phyloP scores from a whole-genome alignment of 1,140 invertebrate species.

The Calosoma granatense region DNA sequence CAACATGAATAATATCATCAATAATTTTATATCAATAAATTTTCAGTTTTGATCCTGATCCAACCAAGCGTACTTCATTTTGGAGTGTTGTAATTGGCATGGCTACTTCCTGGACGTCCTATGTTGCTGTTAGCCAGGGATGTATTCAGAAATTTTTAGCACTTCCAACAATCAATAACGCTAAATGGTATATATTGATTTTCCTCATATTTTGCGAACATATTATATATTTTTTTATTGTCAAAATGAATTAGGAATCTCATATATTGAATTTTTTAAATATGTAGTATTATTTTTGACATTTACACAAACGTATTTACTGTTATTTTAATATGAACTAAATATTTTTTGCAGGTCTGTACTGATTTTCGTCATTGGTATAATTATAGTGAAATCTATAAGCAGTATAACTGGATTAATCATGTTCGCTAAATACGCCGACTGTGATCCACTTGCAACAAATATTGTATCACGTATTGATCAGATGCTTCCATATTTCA shows the following conservation, averaged over 20 bases:
- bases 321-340: slow-evolving; percentile 2
- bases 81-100: slow-evolving; percentile 45
- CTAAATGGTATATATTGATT: slow-evolving; percentile 13
- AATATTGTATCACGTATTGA: slow-evolving; percentile 34
- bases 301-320: neutral
- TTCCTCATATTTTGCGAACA: neutral
- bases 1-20: neutral
- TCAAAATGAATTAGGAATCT: no score
- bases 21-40: slow-evolving; percentile 29
- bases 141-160: slow-evolving; percentile 48
- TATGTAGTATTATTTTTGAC: neutral
- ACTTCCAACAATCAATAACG: slow-evolving; percentile 32
- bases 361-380: slow-evolving; percentile 28
- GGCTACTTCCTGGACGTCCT: slow-evolving; percentile 43
- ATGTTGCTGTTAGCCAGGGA: slow-evolving; percentile 44
- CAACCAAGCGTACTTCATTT: slow-evolving; percentile 40
- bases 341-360: slow-evolving; percentile 24
- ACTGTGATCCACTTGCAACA: slow-evolving; percentile 47
- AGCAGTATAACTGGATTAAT: slow-evolving; percentile 39
- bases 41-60: slow-evolving; percentile 42
- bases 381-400: slow-evolving; percentile 32
- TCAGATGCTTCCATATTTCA: slow-evolving; percentile 47
- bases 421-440: slow-evolving; percentile 48
- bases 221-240: neutral
- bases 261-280: no score